phyloP scores from a whole-genome alignment of 2,888 invertebrate species.

The Cephus rjabovi region DNA sequence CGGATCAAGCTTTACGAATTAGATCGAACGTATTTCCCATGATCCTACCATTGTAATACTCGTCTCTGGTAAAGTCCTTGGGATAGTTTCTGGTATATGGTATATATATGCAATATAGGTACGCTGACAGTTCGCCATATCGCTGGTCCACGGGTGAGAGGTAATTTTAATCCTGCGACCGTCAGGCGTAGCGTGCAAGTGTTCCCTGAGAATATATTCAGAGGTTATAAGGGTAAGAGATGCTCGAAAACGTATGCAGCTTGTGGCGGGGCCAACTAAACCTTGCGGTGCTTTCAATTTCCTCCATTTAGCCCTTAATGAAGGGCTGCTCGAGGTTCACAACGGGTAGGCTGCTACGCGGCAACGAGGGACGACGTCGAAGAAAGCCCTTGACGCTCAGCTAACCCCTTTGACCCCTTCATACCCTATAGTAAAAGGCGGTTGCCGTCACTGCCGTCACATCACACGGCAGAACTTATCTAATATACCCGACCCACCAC shows the following conservation, averaged over 20 bases:
- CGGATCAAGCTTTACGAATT: neutral
- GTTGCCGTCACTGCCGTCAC: slow-evolving; percentile 42
- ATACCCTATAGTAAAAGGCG: slow-evolving; percentile 31
- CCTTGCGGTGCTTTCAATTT: slow-evolving; percentile 54
- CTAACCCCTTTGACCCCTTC: slow-evolving; percentile 28
- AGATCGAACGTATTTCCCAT: neutral
- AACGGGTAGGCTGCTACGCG: slow-evolving; percentile 25
- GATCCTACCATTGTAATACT: no score
- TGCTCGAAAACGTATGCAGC: neutral
- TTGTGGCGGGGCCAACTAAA: neutral
- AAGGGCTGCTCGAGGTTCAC: slow-evolving; percentile 40
- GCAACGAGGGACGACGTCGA: slow-evolving; percentile 39
- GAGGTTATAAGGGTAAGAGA: neutral
- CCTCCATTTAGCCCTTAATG: slow-evolving; percentile 52
- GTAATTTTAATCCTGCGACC: neutral
- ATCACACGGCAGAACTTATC: slow-evolving; percentile 50
- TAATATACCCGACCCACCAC: slow-evolving; percentile 43
- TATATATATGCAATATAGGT: no score
- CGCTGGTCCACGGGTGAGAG: neutral
- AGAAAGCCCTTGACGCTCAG: slow-evolving; percentile 43
- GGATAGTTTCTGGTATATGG: neutral
- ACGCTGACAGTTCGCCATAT: no score
- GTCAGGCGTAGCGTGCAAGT: neutral
- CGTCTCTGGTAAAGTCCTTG: neutral
- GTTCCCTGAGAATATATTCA: neutral